Evolutionary conservation across 2,797 vertebrate genomes (phyloP).

Genomic region (Tolypeutes matacus): DNA sequence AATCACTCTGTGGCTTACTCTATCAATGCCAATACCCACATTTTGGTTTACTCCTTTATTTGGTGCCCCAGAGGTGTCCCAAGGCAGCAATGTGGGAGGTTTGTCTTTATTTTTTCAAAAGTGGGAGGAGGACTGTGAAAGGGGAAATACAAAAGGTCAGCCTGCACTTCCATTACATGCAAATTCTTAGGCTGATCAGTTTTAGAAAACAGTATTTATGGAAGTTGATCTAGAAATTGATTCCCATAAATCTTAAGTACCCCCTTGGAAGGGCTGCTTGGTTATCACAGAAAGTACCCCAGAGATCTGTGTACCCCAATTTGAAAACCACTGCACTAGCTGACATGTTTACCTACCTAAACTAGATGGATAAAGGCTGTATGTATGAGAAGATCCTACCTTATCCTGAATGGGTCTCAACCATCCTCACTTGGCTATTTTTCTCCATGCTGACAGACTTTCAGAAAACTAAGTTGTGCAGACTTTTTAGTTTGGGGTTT

Average conservation of each 20-base stretch:
- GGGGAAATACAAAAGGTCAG: not conserved
- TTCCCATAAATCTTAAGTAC: not conserved
- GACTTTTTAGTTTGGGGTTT: not conserved
- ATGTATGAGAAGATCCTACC: not conserved
- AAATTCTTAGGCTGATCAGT: not conserved
- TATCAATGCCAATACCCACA: not conserved
- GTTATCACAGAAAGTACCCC: not conserved
- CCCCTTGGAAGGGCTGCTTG: not conserved
- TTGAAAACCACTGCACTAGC: not conserved
- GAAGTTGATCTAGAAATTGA: slow-evolving; percentile 27
- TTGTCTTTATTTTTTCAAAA: slow-evolving; percentile 50
- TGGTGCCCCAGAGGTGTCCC: not conserved
- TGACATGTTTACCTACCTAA: not conserved
- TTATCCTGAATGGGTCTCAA: not conserved
- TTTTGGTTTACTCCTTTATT: slow-evolving; percentile 24
- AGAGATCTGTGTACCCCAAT: not conserved
- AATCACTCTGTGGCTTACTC: not conserved
- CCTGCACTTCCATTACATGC: not conserved
- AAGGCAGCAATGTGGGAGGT: not conserved
- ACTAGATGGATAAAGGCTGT: not conserved
- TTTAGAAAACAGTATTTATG: slow-evolving; percentile 17
- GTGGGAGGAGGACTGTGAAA: not conserved
- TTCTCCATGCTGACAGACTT: not conserved
- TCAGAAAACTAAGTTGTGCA: not conserved
- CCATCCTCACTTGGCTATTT: not conserved